phyloP scores from a whole-genome alignment of 2,113 vertebrate species.

The Chrysochloris asiatica region DNA sequence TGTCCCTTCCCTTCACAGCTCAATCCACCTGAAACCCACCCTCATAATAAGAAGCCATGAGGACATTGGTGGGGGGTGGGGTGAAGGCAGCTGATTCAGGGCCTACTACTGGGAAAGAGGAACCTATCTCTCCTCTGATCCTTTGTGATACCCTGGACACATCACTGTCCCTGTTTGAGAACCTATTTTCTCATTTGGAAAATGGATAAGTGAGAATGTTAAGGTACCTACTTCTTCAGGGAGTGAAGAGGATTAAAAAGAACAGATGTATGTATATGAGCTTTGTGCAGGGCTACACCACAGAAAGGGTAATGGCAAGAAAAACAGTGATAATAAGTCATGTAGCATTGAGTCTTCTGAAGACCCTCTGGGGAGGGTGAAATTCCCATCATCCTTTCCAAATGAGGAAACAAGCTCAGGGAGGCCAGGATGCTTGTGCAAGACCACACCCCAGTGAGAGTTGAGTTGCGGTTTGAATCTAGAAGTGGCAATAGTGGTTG shows the following conservation, averaged over 20 bases:
- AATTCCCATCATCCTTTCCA: background rate
- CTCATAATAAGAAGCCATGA: background rate
- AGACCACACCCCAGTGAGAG: background rate
- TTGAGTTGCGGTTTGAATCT: background rate
- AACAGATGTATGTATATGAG: background rate
- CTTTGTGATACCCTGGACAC: background rate
- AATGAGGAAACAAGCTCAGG: background rate
- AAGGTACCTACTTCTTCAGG: no score
- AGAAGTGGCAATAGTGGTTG: background rate
- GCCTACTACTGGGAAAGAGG: background rate
- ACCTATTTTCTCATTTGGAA: background rate
- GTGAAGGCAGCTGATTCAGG: background rate
- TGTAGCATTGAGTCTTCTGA: background rate
- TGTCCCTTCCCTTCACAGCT: background rate
- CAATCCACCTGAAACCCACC: no score
- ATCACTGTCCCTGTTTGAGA: background rate
- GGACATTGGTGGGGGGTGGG: background rate
- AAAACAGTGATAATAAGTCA: background rate
- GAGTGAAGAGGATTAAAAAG: background rate
- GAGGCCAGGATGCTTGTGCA: background rate
- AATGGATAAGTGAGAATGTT: background rate
- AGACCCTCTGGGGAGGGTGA: background rate
- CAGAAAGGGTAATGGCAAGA: no score
- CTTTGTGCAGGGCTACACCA: background rate
- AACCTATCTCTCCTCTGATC: background rate